Base-by-base conservation (phyloP, 37 sponge, comb jelly and placozoan genomes). In the Halisarca cf. caerulea region DNA sequence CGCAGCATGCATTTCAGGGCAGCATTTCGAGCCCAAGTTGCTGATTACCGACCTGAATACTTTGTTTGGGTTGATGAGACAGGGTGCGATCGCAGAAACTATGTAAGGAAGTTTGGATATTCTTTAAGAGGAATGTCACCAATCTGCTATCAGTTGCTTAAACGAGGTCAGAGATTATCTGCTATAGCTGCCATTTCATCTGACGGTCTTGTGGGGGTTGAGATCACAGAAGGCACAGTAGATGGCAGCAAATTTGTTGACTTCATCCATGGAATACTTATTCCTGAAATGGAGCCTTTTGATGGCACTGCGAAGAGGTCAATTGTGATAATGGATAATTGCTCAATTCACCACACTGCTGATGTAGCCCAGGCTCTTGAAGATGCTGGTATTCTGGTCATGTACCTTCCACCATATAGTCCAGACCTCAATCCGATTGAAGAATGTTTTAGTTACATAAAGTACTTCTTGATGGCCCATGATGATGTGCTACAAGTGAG, bases 1-100 rank as follows among this genome's bases (percentile, higher is more conserved):
- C 53, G 78, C 68, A 25, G 42, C 74, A 62, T 77, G 20, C 21
- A 30, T 0, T 11, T 9, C 3, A 77, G 88, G 57, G 58, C 53
- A 32, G 59, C 39, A 51, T 88, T 83, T 78, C 64, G 78, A 79
- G 83, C 36, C 7, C 77, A 78, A 82, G 83, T 88, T 40, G 25
- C 9, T 3, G 81, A 83, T 36, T 14, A 66, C 28, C 14, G 30
- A 27, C 25, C 78, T 17, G 51, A 74, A 8, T 71, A 81, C 80
- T 18, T 74, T 41, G 42, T 74, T 36, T 74, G 42, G 42, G 15
- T 39, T 17, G 45, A 74, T 74, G 77, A 74, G 6, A 74, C 47
- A 25, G 77, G 77, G 11, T 40, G 24, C 17, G 77, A 74, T 74
- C 44, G 25, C 17, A 38, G 77, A 40, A 20, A 74, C 18, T 17